These are phyloP conservation scores for Nymphicus hollandicus DNA, from an alignment of 2,113 vertebrate species.

Conservation along the genomic window DNA sequence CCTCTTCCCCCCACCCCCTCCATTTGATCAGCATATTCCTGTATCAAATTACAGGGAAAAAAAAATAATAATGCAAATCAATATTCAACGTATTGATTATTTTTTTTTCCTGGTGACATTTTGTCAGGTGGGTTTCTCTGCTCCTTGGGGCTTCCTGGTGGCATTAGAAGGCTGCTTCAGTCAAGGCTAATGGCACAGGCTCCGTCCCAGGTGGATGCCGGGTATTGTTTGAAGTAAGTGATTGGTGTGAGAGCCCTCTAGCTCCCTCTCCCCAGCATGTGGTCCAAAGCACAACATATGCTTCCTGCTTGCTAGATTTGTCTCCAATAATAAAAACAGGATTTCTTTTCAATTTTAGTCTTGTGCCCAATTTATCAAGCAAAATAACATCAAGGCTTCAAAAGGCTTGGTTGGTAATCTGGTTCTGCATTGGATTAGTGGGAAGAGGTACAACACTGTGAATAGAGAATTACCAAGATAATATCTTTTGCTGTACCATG, in stretches of 20 bases:
- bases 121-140: conserved; percentile 58
- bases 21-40: background rate
- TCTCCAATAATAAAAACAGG: conserved; percentile 73
- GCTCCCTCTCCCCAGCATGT: conserved; percentile 59
- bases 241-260: conserved; percentile 63
- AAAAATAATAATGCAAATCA: conserved; percentile 29
- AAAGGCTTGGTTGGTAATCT: conserved; percentile 46
- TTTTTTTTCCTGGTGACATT: conserved; percentile 49
- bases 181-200: conserved; percentile 64
- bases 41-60: background rate
- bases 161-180: conserved; percentile 63
- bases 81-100: conserved; percentile 47
- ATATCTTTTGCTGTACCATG: background rate
- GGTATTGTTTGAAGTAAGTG: conserved; percentile 68
- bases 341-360: conserved; percentile 72
- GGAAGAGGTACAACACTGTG: background rate
- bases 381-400: conserved; percentile 57
- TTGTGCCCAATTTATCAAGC: conserved; percentile 62
- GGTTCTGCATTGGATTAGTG: conserved; percentile 26
- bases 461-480: background rate
- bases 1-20: background rate
- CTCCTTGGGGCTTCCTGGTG: conserved; percentile 41
- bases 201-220: conserved; percentile 34
- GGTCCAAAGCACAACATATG: conserved; percentile 61
- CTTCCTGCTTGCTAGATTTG: conserved; percentile 71